Conservation (phyloP, 2,888 invertebrate genomes). For the Idaea biselata region DNA sequence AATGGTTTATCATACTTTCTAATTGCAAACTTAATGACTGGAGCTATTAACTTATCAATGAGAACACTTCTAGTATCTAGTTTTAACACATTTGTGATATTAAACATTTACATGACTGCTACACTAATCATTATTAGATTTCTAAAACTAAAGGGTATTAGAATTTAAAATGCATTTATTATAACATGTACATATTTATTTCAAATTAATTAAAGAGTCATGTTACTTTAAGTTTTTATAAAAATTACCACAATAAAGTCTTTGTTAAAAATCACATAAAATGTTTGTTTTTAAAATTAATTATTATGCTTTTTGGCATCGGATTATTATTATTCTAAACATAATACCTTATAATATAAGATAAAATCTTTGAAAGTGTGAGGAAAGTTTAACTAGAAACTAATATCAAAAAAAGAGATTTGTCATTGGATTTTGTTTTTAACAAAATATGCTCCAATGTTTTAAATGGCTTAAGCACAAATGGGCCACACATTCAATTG, state of each 20-base stretch:
- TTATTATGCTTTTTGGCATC: not conserved
- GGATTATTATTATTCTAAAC: not conserved
- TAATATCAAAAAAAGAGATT: no score
- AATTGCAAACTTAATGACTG: constrained; percentile 91
- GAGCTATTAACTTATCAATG: constrained; percentile 87
- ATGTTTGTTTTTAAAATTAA: not conserved
- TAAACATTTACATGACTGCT: constrained; percentile 80
- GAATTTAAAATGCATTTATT: constrained; percentile 55
- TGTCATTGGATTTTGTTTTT: no score
- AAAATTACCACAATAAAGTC: not conserved
- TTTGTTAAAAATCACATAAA: not conserved
- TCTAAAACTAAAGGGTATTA: constrained; percentile 66
- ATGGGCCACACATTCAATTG: no score
- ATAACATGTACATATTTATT: not conserved
- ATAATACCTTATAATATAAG: not conserved
- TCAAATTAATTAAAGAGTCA: not conserved
- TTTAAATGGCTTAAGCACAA: no score
- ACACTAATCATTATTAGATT: constrained; percentile 45
- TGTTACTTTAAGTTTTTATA: not conserved
- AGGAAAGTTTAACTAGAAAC: no score
- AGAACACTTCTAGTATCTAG: constrained; percentile 79
- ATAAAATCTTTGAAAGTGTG: no score
- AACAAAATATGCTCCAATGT: no score
- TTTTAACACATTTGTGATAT: constrained; percentile 70
- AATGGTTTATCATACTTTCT: constrained; percentile 93